Conservation (phyloP, 1,140 invertebrate genomes). For the Oedothorax gibbosus region DNA sequence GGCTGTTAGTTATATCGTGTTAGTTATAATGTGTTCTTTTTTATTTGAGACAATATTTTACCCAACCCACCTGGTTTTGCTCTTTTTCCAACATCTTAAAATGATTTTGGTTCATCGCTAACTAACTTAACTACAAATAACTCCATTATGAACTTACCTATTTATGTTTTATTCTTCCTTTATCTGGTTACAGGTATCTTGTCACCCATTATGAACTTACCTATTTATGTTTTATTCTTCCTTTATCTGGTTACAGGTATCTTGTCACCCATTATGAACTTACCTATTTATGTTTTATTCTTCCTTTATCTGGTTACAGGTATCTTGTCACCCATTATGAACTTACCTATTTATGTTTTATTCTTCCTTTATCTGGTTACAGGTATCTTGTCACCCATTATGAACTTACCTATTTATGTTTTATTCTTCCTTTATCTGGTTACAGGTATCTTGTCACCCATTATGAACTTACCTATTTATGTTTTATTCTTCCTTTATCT, state of each 20-base stretch:
- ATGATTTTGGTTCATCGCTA: too few species aligned
- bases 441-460: conserved; percentile 93
- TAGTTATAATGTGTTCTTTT: too few species aligned
- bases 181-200: conserved; percentile 78
- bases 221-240: neutral
- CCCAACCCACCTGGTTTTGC: too few species aligned
- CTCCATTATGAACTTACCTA: neutral
- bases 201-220: conserved; percentile 82
- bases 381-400: conserved; percentile 93
- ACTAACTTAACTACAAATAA: too few species aligned
- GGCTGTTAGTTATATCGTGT: too few species aligned
- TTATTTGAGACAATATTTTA: too few species aligned
- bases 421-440: conserved; percentile 13
- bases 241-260: conserved; percentile 75
- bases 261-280: conserved; percentile 85
- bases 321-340: conserved; percentile 90
- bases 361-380: conserved; percentile 36
- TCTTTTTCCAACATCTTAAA: too few species aligned
- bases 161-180: neutral
- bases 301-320: conserved; percentile 68
- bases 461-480: conserved; percentile 52
- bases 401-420: neutral
- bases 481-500: neutral
- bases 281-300: neutral
- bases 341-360: neutral